phyloP scores from a whole-genome alignment of 2,113 vertebrate genomes.

The Etheostoma spectabile region DNA sequence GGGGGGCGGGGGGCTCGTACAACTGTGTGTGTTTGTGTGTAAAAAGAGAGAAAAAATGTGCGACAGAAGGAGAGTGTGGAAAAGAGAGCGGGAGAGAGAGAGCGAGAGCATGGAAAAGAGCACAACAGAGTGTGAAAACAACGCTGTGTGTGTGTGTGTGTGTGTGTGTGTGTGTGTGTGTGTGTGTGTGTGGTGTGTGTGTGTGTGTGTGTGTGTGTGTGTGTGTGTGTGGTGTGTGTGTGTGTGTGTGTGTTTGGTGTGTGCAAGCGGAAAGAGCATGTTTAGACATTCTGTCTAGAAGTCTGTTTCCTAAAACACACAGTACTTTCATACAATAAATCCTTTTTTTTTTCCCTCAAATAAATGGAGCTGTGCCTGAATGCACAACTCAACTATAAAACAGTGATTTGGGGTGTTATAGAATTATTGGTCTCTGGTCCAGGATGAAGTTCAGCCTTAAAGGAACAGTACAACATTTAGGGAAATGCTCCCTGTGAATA shows the following conservation, averaged over 20 bases:
- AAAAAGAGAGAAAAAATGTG: constrained; percentile 55
- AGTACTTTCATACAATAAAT: not conserved
- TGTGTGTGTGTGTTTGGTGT: constrained; percentile 36
- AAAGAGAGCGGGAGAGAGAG: constrained; percentile 56
- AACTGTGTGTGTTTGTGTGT: constrained; percentile 8
- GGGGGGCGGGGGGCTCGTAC: constrained; percentile 46
- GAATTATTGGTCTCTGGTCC: not conserved
- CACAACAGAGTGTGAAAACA: constrained; percentile 71
- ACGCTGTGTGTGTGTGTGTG: constrained; percentile 52
- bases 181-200: not conserved
- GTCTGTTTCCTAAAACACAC: constrained; percentile 48
- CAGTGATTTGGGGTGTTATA: not conserved
- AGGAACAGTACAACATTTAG: not conserved
- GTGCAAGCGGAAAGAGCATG: constrained; percentile 24
- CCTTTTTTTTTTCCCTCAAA: not conserved
- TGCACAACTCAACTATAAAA: not conserved
- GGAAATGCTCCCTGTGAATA: not conserved
- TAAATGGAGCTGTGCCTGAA: not conserved
- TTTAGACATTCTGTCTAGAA: constrained; percentile 43
- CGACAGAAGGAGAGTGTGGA: constrained; percentile 69
- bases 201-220: too few relatives aligned
- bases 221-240: constrained; percentile 18
- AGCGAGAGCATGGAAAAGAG: constrained; percentile 75
- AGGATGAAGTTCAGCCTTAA: not conserved
- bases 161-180: constrained; percentile 36